Evolutionary conservation across 2,888 invertebrate genomes (phyloP), one percentile per base, ranked within the genome.

Genomic region (Aspidiotus rigidus): DNA sequence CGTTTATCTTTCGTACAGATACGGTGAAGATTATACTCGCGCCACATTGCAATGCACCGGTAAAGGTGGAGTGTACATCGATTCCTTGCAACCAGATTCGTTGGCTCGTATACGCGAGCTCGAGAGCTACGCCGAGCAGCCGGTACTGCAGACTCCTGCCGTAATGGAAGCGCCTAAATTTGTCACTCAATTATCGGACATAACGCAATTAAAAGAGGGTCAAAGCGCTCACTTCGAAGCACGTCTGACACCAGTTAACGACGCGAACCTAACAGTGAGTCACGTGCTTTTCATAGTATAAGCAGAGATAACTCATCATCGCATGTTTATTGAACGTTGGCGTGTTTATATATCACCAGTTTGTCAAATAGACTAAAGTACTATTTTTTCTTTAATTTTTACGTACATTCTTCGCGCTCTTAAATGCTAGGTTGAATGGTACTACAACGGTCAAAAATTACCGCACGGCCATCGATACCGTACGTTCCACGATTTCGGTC

Each of bases 401-500:
- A 28, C 28, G 1, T 28, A 28, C 28, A 28, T 28, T 28, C 28
- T 28, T 28, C 28, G 28, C 28, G 28, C 28, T 28, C 28, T 28
- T 28, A 5, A 28, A 62, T 72, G 7, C 10, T 64, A 77, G 77
- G 78, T 96, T 16, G 95, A 96, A 79, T 96, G 96, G 96, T 93
- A 88, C 79, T 93, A 90, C 77, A 93, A 95, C 77, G 93, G 92
- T 71, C 88, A 90, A 78, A 93, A 93, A 77, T 80, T 95, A 74
- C 91, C 93, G 1, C 89, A 90, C 80, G 98, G 97, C 64, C 96
- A 97, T 79, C 87, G 98, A 73, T 98, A 95, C 79, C 86, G 96
- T 74, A 96, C 96, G 69, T 94, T 96, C 88, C 93, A 96, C 77
- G 96, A 97, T 77, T 97, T 97, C 78, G 96, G 96, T 72, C 92